Evolutionary conservation across 2,113 vertebrate genomes (phyloP), one percentile per base, ranked within the genome.

Genomic region (Geococcyx californianus): DNA sequence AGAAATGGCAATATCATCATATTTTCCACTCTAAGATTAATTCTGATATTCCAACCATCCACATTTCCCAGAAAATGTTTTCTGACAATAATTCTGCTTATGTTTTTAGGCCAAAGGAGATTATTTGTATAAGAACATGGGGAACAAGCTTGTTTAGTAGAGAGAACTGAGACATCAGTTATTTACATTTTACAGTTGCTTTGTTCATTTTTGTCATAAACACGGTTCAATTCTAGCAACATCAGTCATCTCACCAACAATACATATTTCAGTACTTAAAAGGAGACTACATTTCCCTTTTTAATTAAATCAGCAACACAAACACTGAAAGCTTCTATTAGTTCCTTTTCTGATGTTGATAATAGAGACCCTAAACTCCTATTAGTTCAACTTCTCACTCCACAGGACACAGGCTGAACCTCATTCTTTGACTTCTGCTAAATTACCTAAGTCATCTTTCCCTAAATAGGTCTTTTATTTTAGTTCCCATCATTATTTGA

Each of bases 1-100:
- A 75, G 40, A 77, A 92, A 80, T 88, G 52, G 64, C 58, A 92
- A 55, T 90, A 87, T 69, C 49, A 84, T 88, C 77, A 83, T 80
- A 84, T 74, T 94, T 96, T 92, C 89, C 87, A 87, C 40, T n/a
- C n/a, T 75, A 83, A 95, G 76, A 86, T 87, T 93, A 90, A 89
- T 93, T 95, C 92, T 80, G 45, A 94, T 95, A 84, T 78, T 90
- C 44, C 36, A 91, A 24, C 16, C 9, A 91, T 80, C 38, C 73
- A 82, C 40, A 75, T 86, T 93, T 92, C 64, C 44, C 79, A 91
- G 79, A 75, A 88, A 88, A 86, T 49, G 23, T 60, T 90, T 95
- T 88, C 51, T 77, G 63, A 95, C 79, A 94, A 80, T 70, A 88
- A 92, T 86, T 86, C n/a, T 77, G 28, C 38, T 83, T 80, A 83